Base-by-base conservation (phyloP, 2,888 invertebrate species). In the Drosophila antonietae region DNA sequence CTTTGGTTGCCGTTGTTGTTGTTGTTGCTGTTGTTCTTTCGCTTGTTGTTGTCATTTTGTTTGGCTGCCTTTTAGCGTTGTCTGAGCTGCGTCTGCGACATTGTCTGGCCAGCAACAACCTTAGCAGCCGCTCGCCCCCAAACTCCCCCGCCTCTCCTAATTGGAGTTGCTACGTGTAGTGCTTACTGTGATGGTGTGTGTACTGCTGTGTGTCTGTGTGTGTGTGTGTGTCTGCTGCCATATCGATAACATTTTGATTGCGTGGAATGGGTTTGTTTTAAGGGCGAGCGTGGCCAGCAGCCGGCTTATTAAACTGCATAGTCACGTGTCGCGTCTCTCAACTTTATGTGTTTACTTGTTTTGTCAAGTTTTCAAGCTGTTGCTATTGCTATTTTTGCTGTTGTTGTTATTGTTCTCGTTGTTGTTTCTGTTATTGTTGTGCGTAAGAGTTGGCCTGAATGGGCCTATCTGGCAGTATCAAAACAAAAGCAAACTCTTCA, bases 271-370 rank as follows among this genome's bases (percentile, higher is more conserved):
- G 23, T 1, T 2, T 18, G 33, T 4, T 10, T 10, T 18, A 14
- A 14, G 9, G 33, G 2, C 9, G 23, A 15, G 47, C 15, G 44
- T 12, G 28, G n/a, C 14, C 12, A 39, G 23, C 20, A 51, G 69
- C 35, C 52, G 49, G 53, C 72, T 82, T 72, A 60, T 51, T 59
- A 67, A 71, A 62, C 84, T 68, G 60, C 65, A 81, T 33, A 62
- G 88, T 82, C 81, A 82, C 81, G 81, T 87, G 80, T 75, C 68
- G 63, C 63, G 37, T 65, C 67, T 67, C 68, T 66, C 49, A 73
- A 83, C 81, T 83, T 80, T 64, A 35, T 23, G 46, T 59, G 47
- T 31, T 37, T 23, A 18, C 33, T 33, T 47, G 23, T 46, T 58
- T 58, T 47, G 58, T 35, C 28, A 58, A 46, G 47, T 53, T 59